Evolutionary conservation across 2,888 invertebrate species (phyloP).

Genomic region (Cephus sareptanus): DNA sequence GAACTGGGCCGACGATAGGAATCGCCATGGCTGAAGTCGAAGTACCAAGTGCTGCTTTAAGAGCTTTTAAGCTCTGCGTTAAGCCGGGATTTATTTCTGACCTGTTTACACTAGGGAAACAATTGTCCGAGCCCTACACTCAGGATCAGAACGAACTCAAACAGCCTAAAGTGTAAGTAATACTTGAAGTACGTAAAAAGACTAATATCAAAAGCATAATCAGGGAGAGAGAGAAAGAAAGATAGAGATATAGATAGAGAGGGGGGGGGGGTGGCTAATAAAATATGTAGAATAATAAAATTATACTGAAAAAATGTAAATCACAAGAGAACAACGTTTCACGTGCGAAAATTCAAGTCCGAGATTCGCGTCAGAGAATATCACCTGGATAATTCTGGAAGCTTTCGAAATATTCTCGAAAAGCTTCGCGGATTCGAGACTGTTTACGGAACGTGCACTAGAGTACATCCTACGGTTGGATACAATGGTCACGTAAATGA

Average conservation of each 20-base stretch:
- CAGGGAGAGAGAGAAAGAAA: too few relatives aligned
- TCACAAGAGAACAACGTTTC: not conserved
- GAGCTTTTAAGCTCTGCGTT: constrained; percentile 58
- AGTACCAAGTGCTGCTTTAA: constrained; percentile 45
- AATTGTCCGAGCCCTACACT: constrained; percentile 34
- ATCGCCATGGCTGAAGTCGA: constrained; percentile 8
- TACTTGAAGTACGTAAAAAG: not conserved
- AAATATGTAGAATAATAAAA: not conserved
- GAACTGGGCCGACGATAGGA: constrained; percentile 1
- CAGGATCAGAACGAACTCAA: not conserved
- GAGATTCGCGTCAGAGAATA: not conserved
- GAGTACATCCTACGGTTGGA: not conserved
- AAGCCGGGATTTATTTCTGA: constrained; percentile 58
- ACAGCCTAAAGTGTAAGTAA: not conserved
- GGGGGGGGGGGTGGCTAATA: not conserved
- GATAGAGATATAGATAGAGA: too few relatives aligned
- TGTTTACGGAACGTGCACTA: not conserved
- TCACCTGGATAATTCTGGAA: not conserved
- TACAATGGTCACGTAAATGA: not conserved
- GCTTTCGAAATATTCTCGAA: not conserved
- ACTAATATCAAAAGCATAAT: not conserved
- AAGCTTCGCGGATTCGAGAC: not conserved
- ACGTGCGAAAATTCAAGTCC: not conserved
- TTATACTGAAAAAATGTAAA: not conserved
- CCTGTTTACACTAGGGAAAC: constrained; percentile 55